Evolutionary conservation across 2,888 invertebrate genomes (phyloP).

Genomic region (Creontiades dilutus): DNA sequence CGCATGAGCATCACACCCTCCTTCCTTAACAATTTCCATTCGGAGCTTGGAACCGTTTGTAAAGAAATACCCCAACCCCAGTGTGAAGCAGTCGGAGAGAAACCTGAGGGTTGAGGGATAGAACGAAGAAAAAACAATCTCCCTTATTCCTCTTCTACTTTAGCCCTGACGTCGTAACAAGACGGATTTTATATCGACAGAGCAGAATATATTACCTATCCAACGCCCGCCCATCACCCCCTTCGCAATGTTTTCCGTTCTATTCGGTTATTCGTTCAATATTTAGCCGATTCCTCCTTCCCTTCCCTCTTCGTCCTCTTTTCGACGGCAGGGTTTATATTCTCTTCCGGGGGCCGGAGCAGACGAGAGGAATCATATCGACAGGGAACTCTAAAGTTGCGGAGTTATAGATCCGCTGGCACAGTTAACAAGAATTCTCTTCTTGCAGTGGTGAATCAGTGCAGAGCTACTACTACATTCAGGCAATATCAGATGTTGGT

Average conservation of each 20-base stretch:
- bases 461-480: too few relatives aligned
- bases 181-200: conserved; percentile 71
- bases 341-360: neutral
- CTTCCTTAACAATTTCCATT: conserved; percentile 52
- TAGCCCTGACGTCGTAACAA: conserved; percentile 66
- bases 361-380: conserved; percentile 44
- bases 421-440: too few relatives aligned
- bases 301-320: neutral
- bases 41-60: conserved; percentile 14
- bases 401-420: neutral
- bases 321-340: conserved; percentile 5
- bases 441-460: too few relatives aligned
- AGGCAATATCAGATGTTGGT: too few relatives aligned
- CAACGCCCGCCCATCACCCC: conserved; percentile 43
- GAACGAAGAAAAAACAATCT: conserved; percentile 63
- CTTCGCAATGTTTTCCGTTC: conserved; percentile 2
- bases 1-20: neutral
- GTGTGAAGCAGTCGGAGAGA: neutral
- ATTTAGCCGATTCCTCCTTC: conserved; percentile 60
- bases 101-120: conserved; percentile 28
- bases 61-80: neutral
- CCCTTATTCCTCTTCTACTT: conserved; percentile 65
- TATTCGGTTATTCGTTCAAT: conserved; percentile 68
- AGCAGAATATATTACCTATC: conserved; percentile 66
- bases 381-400: conserved; percentile 36